These are phyloP conservation scores for Papio anubis DNA, from an alignment of 2,113 vertebrate genomes.

Conservation along the genomic window DNA sequence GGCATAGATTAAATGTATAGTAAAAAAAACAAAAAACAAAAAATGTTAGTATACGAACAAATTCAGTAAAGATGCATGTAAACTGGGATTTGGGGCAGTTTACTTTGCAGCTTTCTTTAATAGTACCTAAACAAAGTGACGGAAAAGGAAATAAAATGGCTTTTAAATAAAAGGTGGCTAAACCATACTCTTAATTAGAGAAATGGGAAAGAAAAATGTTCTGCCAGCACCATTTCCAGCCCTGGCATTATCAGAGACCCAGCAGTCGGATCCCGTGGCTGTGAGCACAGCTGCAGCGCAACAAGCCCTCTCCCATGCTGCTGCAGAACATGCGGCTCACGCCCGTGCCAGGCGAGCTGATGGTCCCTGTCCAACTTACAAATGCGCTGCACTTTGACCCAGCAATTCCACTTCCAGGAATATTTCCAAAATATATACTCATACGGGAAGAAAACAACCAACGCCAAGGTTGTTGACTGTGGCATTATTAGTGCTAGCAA, in stretches of 20 bases:
- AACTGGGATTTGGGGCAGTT: not conserved
- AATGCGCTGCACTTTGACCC: not conserved
- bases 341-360: rapidly evolving
- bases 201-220: not conserved
- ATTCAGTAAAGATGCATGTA: not conserved
- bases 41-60: not conserved
- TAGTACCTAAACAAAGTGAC: conserved; percentile 33
- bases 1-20: not conserved
- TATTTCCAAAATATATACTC: not conserved
- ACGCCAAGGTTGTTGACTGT: rapidly evolving
- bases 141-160: conserved; percentile 23
- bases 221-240: not conserved
- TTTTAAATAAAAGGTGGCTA: conserved; percentile 16
- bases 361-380: not conserved
- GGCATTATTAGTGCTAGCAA: not conserved
- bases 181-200: not conserved
- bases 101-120: not conserved
- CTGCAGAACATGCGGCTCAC: rapidly evolving
- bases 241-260: not conserved
- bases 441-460: not conserved
- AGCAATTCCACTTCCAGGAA: not conserved
- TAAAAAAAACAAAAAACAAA: not conserved
- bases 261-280: rapidly evolving
- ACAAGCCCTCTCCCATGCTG: rapidly evolving
- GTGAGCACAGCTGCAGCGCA: rapidly evolving